Evolutionary conservation across 2,888 invertebrate species (phyloP).

Genomic region (Athalia circularis): DNA sequence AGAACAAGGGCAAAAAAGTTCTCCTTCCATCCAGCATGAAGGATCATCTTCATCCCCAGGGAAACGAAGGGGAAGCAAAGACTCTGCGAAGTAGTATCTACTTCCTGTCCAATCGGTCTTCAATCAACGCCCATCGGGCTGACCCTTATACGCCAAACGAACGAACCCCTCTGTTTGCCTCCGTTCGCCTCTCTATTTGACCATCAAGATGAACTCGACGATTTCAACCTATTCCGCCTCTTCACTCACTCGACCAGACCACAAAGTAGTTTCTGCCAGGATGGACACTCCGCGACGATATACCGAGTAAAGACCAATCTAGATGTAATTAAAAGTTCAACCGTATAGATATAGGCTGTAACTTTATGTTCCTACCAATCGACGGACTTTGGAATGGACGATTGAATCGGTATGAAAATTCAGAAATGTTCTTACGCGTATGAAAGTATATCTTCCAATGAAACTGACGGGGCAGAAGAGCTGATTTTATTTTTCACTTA

Average conservation of each 20-base stretch:
- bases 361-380: neutral
- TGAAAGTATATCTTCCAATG: too few species aligned
- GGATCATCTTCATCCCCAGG: conserved; percentile 11
- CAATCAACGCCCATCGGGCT: conserved; percentile 38
- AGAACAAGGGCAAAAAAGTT: neutral
- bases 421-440: too few species aligned
- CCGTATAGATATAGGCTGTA: neutral
- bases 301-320: conserved; percentile 26
- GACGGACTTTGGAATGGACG: neutral
- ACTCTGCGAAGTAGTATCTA: conserved; percentile 36
- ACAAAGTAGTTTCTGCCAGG: conserved; percentile 13
- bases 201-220: neutral
- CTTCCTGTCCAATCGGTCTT: conserved; percentile 42
- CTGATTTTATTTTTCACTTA: too few species aligned
- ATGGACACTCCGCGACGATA: neutral
- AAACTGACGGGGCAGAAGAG: too few species aligned
- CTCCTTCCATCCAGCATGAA: neutral
- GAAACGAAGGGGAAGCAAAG: neutral
- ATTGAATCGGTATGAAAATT: too few species aligned
- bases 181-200: conserved; percentile 28
- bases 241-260: neutral
- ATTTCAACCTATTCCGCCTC: conserved; percentile 13
- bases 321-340: conserved; percentile 30
- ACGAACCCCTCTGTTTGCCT: conserved; percentile 26
- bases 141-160: neutral